Evolutionary conservation across 2,888 invertebrate genomes (phyloP), one percentile per base, ranked within the genome.

Genomic region (Netelia fuscicornis): DNA sequence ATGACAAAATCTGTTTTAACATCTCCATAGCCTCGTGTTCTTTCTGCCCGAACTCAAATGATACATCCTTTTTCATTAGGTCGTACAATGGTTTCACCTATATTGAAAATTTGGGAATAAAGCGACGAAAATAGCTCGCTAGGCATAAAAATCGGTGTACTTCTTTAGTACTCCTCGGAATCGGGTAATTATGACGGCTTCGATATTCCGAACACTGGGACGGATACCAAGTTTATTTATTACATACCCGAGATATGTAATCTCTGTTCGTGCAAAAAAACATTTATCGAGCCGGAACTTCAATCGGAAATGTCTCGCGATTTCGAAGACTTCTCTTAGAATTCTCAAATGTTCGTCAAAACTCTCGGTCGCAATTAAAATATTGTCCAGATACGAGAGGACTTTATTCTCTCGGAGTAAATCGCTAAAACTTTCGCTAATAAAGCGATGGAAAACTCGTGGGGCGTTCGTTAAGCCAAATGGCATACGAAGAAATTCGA

Each of bases 231-330:
- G 0, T 23, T 52, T 42, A 10, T 20, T 23, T 11, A 85, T 52
- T 6, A 44, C 5, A 70, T 85, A 85, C 1, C 85, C 86, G 1
- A 86, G 20, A 65, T 81, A 83, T 1, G 30, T 20, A 11, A 81
- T 72, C 10, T 81, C 75, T 1, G n/a, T 23, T 17, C 64, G 10
- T 0, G 48, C 6, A 54, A 84, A 81, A 11, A n/a, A 20, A 65
- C 86, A 84, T 81, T 86, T 84, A 48, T 81, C 76, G 0, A 86
- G 44, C 58, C 84, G n/a, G 17, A 86, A 79, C 11, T 62, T 11
- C 25, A 86, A 44, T 5, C 67, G 30, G 54, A 78, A 20, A 9
- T 72, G 2, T 23, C 71, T 60, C 2, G 83, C 84, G 2, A 78
- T 20, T 30, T 37, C 8, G 20, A 87, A 84, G 0, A 86, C 65